These are phyloP conservation scores for Drosophila teissieri DNA, from an alignment of 1,140 invertebrate genomes.

Conservation along the genomic window DNA sequence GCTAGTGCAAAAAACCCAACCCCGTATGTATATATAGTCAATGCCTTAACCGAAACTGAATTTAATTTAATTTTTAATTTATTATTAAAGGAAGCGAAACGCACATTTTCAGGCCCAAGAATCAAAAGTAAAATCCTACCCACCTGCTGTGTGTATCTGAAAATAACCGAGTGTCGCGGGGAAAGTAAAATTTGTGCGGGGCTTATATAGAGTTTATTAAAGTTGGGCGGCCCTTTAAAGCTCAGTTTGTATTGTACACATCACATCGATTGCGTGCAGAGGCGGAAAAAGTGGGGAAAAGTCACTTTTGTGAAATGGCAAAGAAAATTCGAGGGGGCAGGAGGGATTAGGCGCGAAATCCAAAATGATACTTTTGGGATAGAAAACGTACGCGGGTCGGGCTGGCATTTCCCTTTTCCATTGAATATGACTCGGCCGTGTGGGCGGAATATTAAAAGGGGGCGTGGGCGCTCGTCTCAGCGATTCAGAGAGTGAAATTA, in stretches of 20 bases:
- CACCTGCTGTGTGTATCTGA: constrained; percentile 4
- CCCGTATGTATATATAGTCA: too few species aligned
- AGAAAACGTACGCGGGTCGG: background rate
- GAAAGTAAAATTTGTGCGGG: constrained; percentile 3
- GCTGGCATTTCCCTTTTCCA: background rate
- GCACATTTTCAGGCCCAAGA: background rate
- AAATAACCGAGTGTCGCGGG: constrained; percentile 5
- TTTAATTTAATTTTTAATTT: too few species aligned
- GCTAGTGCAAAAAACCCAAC: too few species aligned
- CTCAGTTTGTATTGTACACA: constrained; percentile 5
- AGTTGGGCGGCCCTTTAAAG: background rate
- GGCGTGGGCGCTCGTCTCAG: background rate
- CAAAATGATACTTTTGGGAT: background rate
- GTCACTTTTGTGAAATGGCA: background rate
- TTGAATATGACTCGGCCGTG: background rate
- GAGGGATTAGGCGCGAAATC: background rate
- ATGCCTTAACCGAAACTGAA: too few species aligned
- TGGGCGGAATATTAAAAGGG: constrained; percentile 1
- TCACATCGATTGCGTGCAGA: constrained; percentile 1
- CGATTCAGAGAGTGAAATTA: background rate
- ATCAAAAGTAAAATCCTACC: background rate
- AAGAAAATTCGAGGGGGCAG: background rate
- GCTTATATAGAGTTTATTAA: background rate
- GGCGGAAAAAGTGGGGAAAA: background rate
- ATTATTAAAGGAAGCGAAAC: background rate